These are phyloP conservation scores for Melieria picta DNA, from an alignment of 2,888 invertebrate genomes.

Conservation along the genomic window DNA sequence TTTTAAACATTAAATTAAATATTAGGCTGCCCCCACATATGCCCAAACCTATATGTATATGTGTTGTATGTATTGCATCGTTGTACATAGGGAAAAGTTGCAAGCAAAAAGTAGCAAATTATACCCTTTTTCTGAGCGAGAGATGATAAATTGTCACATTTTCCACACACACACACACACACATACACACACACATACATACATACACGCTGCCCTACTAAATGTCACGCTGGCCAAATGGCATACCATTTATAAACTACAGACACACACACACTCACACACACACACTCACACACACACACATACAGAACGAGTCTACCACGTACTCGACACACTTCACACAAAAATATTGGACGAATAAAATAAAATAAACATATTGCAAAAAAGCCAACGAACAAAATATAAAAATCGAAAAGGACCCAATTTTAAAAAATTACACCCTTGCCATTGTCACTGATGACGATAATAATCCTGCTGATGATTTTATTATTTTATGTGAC, in stretches of 20 bases:
- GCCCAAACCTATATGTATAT: too few relatives aligned
- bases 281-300: slow-evolving; percentile 11
- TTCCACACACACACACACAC: slow-evolving; percentile 14
- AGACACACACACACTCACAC: slow-evolving; percentile 1
- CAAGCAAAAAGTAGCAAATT: too few relatives aligned
- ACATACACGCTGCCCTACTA: background rate
- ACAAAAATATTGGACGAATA: background rate
- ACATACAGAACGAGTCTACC: background rate
- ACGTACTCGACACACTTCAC: background rate
- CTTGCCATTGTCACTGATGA: slow-evolving; percentile 15
- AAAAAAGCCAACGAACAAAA: slow-evolving; percentile 7
- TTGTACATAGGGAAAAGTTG: too few relatives aligned
- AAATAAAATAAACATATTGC: too few relatives aligned
- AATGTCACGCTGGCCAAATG: slow-evolving; percentile 1
- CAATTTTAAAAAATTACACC: slow-evolving; percentile 22
- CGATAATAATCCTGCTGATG: slow-evolving; percentile 37
- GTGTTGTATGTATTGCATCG: too few relatives aligned
- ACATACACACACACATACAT: background rate
- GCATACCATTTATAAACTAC: slow-evolving; percentile 11
- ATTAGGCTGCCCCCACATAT: too few relatives aligned
- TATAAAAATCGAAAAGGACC: background rate
- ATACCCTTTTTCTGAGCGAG: background rate
- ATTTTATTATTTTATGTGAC: slow-evolving; percentile 40
- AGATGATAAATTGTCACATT: slow-evolving; percentile 36
- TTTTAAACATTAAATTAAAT: too few relatives aligned